phyloP scores from a whole-genome alignment of 2,113 vertebrate genomes.

The Charina bottae region DNA sequence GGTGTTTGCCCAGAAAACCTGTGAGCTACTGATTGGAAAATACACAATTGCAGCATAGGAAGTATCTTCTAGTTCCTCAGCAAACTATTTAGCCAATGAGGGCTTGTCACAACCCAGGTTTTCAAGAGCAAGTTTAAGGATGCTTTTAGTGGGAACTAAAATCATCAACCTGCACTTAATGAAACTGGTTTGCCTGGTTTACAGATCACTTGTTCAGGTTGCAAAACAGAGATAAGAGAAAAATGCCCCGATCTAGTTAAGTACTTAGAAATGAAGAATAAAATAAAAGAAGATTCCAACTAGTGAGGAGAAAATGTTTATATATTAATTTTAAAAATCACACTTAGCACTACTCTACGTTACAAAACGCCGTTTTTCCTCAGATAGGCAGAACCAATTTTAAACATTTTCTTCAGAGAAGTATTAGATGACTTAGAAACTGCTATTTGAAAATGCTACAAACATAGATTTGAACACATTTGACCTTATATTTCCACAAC shows the following conservation, averaged over 20 bases:
- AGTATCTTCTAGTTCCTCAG: not conserved
- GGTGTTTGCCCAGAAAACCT: not conserved
- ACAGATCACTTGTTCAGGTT: not conserved
- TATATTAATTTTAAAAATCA: not conserved
- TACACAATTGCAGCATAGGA: not conserved
- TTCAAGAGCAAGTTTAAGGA: not conserved
- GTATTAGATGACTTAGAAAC: not conserved
- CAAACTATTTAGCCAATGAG: not conserved
- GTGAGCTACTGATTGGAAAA: not conserved
- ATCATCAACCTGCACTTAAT: not conserved
- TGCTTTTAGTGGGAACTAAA: not conserved
- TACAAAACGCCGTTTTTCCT: not conserved
- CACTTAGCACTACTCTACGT: not conserved
- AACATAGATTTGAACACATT: not conserved
- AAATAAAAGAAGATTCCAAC: not conserved
- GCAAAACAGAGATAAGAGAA: not conserved
- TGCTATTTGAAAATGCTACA: not conserved
- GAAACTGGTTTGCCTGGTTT: not conserved
- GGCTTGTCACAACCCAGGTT: not conserved
- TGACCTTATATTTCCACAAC: not conserved
- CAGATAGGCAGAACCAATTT: not conserved
- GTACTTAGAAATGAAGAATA: not conserved
- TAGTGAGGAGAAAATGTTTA: not conserved
- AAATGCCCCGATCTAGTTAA: not conserved
- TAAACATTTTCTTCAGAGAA: not conserved